phyloP scores from a whole-genome alignment of 2,797 vertebrate species.

The Luscinia megarhynchos region DNA sequence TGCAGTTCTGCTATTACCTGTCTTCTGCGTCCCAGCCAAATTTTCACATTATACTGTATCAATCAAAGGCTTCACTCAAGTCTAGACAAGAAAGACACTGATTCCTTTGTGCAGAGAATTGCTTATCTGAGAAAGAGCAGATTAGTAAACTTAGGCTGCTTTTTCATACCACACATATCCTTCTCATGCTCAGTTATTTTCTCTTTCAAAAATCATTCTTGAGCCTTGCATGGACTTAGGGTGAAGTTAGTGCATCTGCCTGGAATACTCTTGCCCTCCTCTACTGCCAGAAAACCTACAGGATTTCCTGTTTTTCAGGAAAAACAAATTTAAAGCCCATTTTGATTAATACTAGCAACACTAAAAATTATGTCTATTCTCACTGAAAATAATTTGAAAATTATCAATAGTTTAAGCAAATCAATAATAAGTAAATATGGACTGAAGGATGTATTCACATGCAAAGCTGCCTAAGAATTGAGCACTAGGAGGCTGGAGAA shows the following conservation, averaged over 20 bases:
- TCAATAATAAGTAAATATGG: background rate
- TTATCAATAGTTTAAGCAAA: background rate
- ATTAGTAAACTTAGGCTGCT: background rate
- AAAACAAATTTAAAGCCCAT: background rate
- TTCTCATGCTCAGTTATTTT: background rate
- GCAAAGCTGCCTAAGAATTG: background rate
- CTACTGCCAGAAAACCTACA: background rate
- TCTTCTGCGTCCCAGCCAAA: background rate
- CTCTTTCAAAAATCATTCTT: background rate
- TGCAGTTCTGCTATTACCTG: background rate
- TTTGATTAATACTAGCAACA: background rate
- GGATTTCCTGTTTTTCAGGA: background rate
- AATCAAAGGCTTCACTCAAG: background rate
- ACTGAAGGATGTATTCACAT: background rate
- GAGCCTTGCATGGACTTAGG: background rate
- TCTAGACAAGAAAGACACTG: background rate
- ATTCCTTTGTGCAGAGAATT: background rate
- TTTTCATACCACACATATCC: background rate
- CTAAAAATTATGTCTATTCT: background rate
- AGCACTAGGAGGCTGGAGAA: background rate
- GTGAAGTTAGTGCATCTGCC: background rate
- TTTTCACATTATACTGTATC: background rate
- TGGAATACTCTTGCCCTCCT: background rate
- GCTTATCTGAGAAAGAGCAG: background rate
- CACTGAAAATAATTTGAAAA: background rate